Percentiles rank a stretch among this genome's conserved stretches.
Conservation (phyloP, 2,888 invertebrate genomes). For the Escarpia spicata region DNA sequence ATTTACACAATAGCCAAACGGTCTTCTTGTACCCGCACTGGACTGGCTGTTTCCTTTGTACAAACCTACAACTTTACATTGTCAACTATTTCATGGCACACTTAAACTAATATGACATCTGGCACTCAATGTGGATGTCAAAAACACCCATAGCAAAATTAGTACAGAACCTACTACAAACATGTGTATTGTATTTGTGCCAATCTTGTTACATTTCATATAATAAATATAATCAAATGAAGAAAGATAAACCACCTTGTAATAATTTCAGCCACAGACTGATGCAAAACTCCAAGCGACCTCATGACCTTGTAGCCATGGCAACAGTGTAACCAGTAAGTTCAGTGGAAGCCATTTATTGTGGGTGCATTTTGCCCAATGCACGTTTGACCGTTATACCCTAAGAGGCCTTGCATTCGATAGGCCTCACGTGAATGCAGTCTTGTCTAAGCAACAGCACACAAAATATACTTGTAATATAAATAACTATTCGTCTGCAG, state of each 20-base stretch:
- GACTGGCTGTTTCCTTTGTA: background rate
- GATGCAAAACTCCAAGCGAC: no score
- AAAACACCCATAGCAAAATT: background rate
- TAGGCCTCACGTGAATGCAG: background rate
- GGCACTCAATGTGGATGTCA: background rate
- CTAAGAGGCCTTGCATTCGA: background rate
- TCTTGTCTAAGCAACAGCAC: background rate
- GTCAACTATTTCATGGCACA: background rate
- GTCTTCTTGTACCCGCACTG: background rate
- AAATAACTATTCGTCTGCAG: background rate
- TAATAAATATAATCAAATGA: background rate
- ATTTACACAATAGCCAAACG: background rate
- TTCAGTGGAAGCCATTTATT: background rate
- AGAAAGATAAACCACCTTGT: background rate
- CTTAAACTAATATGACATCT: background rate
- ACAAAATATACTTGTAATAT: background rate
- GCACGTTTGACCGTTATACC: background rate
- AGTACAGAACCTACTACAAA: background rate
- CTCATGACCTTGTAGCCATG: background rate
- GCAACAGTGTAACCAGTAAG: background rate
- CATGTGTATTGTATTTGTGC: background rate
- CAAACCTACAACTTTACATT: background rate
- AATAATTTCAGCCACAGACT: background rate
- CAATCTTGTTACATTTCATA: background rate
- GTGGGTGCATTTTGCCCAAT: background rate